Conservation (phyloP, 2,888 invertebrate genomes). For the Lasius platythorax region DNA sequence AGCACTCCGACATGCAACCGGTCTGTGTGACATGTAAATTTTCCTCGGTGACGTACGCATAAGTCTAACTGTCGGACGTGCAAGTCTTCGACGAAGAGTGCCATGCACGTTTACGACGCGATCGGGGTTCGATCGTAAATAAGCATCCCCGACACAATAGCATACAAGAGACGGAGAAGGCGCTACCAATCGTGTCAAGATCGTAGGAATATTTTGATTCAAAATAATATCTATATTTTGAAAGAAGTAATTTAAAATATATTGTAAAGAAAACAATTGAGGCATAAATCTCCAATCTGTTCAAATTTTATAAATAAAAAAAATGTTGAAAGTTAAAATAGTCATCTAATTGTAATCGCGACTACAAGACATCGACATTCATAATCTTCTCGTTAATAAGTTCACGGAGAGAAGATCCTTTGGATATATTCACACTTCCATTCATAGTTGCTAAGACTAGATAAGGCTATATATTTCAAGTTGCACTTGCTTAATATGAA, state of each 20-base stretch:
- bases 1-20: slow-evolving; percentile 70
- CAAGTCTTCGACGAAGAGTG: slow-evolving; percentile 61
- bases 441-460: not conserved
- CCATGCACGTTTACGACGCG: slow-evolving; percentile 67
- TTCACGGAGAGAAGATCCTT: not conserved
- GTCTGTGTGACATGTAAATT: slow-evolving; percentile 72
- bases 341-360: not conserved
- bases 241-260: not conserved
- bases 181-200: not conserved
- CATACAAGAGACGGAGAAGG: not conserved
- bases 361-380: not conserved
- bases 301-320: not conserved
- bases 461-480: not conserved
- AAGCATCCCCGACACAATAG: not conserved
- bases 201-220: not conserved
- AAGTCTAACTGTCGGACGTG: slow-evolving; percentile 70
- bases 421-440: not conserved
- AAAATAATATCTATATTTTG: not conserved
- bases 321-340: not conserved
- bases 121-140: slow-evolving; percentile 48
- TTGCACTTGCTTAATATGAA: slow-evolving; percentile 12
- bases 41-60: slow-evolving; percentile 68
- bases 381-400: not conserved
- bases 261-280: not conserved
- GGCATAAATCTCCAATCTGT: not conserved